Base-by-base conservation (phyloP, 2,113 vertebrate species). In the Leuciscus idus region DNA sequence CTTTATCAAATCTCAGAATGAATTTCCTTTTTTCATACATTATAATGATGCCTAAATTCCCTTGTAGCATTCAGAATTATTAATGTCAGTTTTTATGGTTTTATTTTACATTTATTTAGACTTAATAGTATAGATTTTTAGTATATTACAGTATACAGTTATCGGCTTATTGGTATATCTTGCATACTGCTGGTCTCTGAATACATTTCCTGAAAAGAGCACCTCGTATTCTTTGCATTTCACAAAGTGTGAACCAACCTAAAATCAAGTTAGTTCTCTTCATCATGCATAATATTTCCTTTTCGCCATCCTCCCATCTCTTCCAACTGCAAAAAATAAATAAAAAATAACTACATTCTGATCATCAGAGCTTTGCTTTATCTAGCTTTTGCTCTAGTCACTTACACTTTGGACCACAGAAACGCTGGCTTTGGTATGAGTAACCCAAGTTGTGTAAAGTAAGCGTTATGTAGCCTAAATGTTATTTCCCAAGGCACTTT, bases 401-500 rank as follows among this genome's bases (percentile, higher is more conserved):
- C 23, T 43, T 43, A 23, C 19, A 72, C 2, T 17, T 52, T 9
- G 46, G 17, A 81, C 21, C 33, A 17, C 30, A 43, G 28, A 43
- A 26, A 39, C 7, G 21, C 33, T 64, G 59, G 62, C 85, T 85
- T 89, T 90, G 89, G 91, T 89, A 89, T 88, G 87, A 87, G 91
- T 91, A 93, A 91, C 94, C 92, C 91, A 93, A 91, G 91, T 93
- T 92, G 89, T 92, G 92, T 94, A 94, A 94, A 94, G 90, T 92
- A 92, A 94, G 93, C 93, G 93, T 93, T 86, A 90, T 92, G 86
- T 85, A 85, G 86, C 79, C 85, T 85, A 88, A 90, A 88, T 83
- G 91, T 93, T 93, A 93, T 94, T 95, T 94, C 93, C 92, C 92
- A 43, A 87, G 92, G 93, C 92, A 93, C 91, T 94, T 93, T 93